phyloP scores from a whole-genome alignment of 2,888 invertebrate species.

The Melieria omissa region DNA sequence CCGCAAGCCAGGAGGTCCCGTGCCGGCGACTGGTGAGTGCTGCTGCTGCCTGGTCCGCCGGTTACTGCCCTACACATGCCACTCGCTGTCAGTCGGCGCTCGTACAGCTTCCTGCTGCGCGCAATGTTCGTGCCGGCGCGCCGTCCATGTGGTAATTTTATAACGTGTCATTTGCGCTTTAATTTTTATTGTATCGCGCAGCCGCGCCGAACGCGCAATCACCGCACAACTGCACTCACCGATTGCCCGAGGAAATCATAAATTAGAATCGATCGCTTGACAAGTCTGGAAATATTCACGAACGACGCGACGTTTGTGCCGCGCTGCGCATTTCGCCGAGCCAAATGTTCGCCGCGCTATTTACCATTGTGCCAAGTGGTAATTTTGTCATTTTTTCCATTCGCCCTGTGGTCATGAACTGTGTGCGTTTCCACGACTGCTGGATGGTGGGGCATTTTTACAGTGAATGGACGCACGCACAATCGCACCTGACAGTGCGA shows the following conservation, averaged over 20 bases:
- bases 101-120: slow-evolving; percentile 11
- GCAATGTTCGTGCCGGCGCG: not conserved
- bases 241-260: slow-evolving; percentile 59
- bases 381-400: slow-evolving; percentile 32
- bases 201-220: not conserved
- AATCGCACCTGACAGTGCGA: too few species aligned
- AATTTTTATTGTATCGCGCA: slow-evolving; percentile 31
- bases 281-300: slow-evolving; percentile 44
- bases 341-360: slow-evolving; percentile 3
- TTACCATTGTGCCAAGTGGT: slow-evolving; percentile 29
- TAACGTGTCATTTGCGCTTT: slow-evolving; percentile 55
- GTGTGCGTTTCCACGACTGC: not conserved
- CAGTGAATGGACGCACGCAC: too few species aligned
- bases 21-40: too few species aligned
- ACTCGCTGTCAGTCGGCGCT: not conserved
- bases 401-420: slow-evolving; percentile 12
- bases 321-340: not conserved
- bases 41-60: too few species aligned
- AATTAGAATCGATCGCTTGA: slow-evolving; percentile 60
- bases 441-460: too few species aligned
- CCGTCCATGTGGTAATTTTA: slow-evolving; percentile 38
- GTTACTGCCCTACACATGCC: slow-evolving; percentile 13
- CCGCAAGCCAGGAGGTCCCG: slow-evolving; percentile 39
- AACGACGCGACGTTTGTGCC: not conserved
- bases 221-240: slow-evolving; percentile 11